A percentile compares a stretch with the other conserved stretches of the same genome.
These are phyloP conservation scores for Poeciliopsis infans DNA, from an alignment of 2,797 vertebrate species.

Conservation along the genomic window DNA sequence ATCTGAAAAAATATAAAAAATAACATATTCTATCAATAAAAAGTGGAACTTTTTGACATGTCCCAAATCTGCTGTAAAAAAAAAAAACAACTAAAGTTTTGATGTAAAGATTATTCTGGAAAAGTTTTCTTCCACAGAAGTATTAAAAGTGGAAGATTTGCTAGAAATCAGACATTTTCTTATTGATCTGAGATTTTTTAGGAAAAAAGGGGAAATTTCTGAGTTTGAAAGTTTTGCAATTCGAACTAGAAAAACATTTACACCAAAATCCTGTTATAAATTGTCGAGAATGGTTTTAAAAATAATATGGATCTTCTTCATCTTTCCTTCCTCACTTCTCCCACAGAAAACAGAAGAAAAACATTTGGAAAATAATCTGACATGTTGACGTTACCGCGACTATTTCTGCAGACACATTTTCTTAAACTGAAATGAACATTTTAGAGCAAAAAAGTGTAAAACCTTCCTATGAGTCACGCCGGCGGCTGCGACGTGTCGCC, in stretches of 20 bases:
- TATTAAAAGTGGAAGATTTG: too few relatives aligned
- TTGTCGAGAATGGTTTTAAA: background rate
- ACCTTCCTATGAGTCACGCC: background rate
- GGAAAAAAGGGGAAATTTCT: too few relatives aligned
- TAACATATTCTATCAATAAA: too few relatives aligned
- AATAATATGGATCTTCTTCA: background rate
- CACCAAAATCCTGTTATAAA: background rate
- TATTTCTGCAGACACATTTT: background rate
- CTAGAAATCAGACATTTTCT: too few relatives aligned
- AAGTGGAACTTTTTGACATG: too few relatives aligned
- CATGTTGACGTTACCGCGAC: background rate
- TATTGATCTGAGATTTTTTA: too few relatives aligned
- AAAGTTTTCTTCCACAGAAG: too few relatives aligned
- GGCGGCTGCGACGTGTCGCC: background rate
- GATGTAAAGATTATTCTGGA: too few relatives aligned
- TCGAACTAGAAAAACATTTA: background rate
- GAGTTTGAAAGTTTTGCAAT: too few relatives aligned
- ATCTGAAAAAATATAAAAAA: too few relatives aligned
- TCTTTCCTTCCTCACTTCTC: background rate
- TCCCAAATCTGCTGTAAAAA: too few relatives aligned
- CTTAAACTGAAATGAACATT: background rate
- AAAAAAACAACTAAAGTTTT: too few relatives aligned
- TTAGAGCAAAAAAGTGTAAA: background rate
- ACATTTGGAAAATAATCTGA: background rate
- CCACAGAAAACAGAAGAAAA: background rate